These are phyloP conservation scores for Drosophila sp. DNA, from an alignment of 1,140 invertebrate genomes.

Conservation along the genomic window DNA sequence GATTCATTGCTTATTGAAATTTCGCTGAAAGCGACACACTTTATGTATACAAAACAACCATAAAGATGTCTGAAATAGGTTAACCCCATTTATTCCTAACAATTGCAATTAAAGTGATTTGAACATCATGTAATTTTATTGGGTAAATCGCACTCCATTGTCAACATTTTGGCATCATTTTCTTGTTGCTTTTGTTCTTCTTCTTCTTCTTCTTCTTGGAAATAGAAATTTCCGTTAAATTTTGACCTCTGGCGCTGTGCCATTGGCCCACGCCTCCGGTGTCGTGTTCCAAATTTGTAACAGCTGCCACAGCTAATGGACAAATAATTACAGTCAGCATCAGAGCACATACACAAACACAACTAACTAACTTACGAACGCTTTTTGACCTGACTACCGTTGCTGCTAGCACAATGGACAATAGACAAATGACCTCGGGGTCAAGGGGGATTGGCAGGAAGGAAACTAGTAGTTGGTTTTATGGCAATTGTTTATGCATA, in stretches of 20 bases:
- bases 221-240: constrained; percentile 45
- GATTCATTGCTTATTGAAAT: too few species aligned
- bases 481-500: constrained; percentile 63
- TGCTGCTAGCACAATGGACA: constrained; percentile 40
- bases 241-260: constrained; percentile 64
- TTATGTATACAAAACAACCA: not conserved
- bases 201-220: constrained; percentile 36
- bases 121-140: constrained; percentile 10
- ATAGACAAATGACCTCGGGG: constrained; percentile 1
- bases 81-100: not conserved
- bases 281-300: constrained; percentile 71
- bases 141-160: constrained; percentile 14
- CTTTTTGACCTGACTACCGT: constrained; percentile 54
- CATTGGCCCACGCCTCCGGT: constrained; percentile 33
- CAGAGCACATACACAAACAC: constrained; percentile 19
- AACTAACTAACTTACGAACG: constrained; percentile 56
- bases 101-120: not conserved
- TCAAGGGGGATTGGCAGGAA: not conserved
- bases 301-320: constrained; percentile 69
- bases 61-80: not conserved
- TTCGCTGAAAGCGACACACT: not conserved
- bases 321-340: constrained; percentile 73
- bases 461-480: constrained; percentile 42
- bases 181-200: constrained; percentile 13
- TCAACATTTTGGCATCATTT: constrained; percentile 47